Conservation (phyloP, 2,888 invertebrate genomes). For the Anagyrus pseudococci region DNA sequence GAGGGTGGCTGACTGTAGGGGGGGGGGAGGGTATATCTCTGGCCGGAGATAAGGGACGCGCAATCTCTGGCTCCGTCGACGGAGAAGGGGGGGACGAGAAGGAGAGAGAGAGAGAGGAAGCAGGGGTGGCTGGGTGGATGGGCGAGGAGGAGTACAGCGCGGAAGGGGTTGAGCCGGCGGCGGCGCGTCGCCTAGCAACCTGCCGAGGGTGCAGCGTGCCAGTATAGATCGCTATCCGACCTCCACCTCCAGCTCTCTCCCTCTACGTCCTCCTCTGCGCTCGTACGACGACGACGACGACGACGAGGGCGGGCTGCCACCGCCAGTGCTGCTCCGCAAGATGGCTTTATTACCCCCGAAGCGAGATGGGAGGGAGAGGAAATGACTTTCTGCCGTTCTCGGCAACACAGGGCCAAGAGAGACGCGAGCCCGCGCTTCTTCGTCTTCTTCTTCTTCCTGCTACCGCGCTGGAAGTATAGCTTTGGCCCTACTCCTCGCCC, state of each 20-base stretch:
- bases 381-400: constrained; percentile 31
- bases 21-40: constrained; percentile 1
- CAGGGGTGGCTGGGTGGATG: constrained; percentile 4
- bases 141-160: constrained; percentile 25
- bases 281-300: neutral
- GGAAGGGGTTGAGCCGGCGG: constrained; percentile 46
- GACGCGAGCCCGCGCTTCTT: too few species aligned
- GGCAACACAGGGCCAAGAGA: too few species aligned
- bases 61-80: constrained; percentile 6
- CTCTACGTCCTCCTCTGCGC: neutral
- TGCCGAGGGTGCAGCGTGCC: constrained; percentile 37
- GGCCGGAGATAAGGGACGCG: constrained; percentile 20
- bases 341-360: constrained; percentile 60
- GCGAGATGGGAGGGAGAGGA: constrained; percentile 40
- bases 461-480: too few species aligned
- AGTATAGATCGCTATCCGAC: constrained; percentile 57
- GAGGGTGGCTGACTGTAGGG: too few species aligned
- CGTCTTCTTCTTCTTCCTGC: too few species aligned
- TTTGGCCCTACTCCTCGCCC: too few species aligned
- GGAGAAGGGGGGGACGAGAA: too few species aligned
- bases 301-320: constrained; percentile 20
- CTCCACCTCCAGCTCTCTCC: constrained; percentile 38
- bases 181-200: constrained; percentile 48
- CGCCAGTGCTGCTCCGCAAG: constrained; percentile 52
- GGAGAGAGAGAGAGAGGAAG: constrained; percentile 1